phyloP scores from a whole-genome alignment of 2,888 invertebrate genomes.

The Cheilosia vernalis region DNA sequence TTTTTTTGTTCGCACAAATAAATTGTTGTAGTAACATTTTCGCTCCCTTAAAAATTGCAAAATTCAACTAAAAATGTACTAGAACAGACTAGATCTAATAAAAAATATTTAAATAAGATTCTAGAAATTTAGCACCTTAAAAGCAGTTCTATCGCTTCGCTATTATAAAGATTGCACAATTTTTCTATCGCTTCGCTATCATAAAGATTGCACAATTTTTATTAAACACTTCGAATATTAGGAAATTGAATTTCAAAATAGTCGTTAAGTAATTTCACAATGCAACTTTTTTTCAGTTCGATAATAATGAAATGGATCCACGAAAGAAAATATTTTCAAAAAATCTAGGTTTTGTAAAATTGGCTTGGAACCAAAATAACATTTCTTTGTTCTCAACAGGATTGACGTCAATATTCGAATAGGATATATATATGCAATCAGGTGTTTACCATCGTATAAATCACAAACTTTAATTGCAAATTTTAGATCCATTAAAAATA shows the following conservation, averaged over 20 bases:
- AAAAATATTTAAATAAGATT: too few relatives aligned
- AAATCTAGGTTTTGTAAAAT: background rate
- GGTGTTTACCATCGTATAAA: constrained; percentile 3
- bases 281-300: background rate
- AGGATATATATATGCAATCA: constrained; percentile 11
- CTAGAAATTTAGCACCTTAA: too few relatives aligned
- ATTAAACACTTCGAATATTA: background rate
- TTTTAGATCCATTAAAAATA: background rate
- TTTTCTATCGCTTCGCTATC: too few relatives aligned
- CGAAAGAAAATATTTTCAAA: background rate
- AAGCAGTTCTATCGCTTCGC: too few relatives aligned
- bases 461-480: background rate
- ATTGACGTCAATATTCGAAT: constrained; percentile 52
- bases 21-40: too few relatives aligned
- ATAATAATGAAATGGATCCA: background rate
- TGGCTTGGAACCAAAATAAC: constrained; percentile 28
- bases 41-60: too few relatives aligned
- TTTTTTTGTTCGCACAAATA: too few relatives aligned
- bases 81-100: too few relatives aligned
- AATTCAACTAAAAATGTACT: too few relatives aligned
- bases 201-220: too few relatives aligned
- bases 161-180: too few relatives aligned
- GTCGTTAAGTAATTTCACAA: background rate
- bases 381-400: constrained; percentile 52
- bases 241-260: constrained; percentile 6